phyloP scores from a whole-genome alignment of 2,113 vertebrate species.

The Kryptolebias marmoratus region DNA sequence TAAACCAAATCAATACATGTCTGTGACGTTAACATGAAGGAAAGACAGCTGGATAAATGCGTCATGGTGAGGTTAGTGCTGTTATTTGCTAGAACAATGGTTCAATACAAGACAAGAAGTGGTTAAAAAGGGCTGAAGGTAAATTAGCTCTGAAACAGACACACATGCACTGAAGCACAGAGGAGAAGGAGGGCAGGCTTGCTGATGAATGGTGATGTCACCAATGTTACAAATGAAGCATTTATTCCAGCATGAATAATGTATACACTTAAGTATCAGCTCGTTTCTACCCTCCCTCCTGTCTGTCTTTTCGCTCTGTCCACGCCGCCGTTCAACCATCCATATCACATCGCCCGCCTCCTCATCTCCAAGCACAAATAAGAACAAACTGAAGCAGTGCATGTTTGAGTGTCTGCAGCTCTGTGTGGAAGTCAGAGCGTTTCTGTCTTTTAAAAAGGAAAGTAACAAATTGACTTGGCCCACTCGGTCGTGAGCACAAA shows the following conservation, averaged over 20 bases:
- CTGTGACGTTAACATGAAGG: not conserved
- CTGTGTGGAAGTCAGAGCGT: not conserved
- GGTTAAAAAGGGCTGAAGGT: not conserved
- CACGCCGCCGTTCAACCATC: constrained; percentile 46
- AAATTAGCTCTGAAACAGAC: not conserved
- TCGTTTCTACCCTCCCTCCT: constrained; percentile 14
- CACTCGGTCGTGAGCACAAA: constrained; percentile 3
- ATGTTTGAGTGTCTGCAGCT: constrained; percentile 1
- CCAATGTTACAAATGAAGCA: constrained; percentile 43
- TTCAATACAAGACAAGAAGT: not conserved
- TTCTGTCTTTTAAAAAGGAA: not conserved
- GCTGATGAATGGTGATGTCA: constrained; percentile 70
- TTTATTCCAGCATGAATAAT: constrained; percentile 66
- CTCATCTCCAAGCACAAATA: constrained; percentile 61
- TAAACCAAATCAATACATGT: not conserved
- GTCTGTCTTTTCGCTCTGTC: constrained; percentile 15
- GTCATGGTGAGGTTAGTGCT: not conserved
- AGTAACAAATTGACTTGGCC: not conserved
- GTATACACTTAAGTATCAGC: constrained; percentile 44
- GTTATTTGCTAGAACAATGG: not conserved
- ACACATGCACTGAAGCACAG: constrained; percentile 11
- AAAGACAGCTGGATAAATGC: not conserved
- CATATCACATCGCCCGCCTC: constrained; percentile 48
- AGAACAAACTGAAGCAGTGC: constrained; percentile 61
- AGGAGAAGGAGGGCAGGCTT: not conserved